These are phyloP conservation scores for Galerucella pusilla DNA, from an alignment of 2,888 invertebrate species.

Conservation along the genomic window DNA sequence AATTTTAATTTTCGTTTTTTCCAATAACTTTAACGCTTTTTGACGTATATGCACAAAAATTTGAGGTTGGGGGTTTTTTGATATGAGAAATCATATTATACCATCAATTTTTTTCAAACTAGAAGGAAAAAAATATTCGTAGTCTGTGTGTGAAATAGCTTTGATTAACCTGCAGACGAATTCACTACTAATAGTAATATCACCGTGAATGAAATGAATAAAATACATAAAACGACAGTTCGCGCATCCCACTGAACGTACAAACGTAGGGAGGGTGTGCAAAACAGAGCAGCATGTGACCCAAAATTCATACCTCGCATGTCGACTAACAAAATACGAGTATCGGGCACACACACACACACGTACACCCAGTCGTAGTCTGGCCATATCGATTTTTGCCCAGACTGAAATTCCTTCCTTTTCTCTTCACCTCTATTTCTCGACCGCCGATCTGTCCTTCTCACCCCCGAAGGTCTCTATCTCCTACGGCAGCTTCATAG, in stretches of 20 bases:
- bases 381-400: slow-evolving; percentile 35
- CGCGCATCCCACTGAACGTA: background rate
- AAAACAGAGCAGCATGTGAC: background rate
- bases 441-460: slow-evolving; percentile 1
- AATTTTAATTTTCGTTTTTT: too few relatives aligned
- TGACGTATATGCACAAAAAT: too few relatives aligned
- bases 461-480: slow-evolving; percentile 2
- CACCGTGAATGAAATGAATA: background rate
- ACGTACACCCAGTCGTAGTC: slow-evolving; percentile 8
- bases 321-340: background rate
- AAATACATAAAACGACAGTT: background rate
- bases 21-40: too few relatives aligned
- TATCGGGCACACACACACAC: background rate
- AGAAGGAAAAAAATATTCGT: too few relatives aligned
- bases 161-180: background rate
- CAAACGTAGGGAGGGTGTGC: background rate
- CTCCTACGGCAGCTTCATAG: slow-evolving; percentile 1
- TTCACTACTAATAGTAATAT: background rate
- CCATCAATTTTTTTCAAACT: too few relatives aligned
- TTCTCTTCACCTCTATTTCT: background rate
- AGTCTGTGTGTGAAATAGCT: too few relatives aligned
- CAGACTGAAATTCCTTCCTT: slow-evolving; percentile 29
- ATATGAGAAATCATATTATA: too few relatives aligned
- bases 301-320: background rate
- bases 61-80: too few relatives aligned